Evolutionary conservation across 2,888 invertebrate species (phyloP).

Genomic region (Scaptomyza parva): DNA sequence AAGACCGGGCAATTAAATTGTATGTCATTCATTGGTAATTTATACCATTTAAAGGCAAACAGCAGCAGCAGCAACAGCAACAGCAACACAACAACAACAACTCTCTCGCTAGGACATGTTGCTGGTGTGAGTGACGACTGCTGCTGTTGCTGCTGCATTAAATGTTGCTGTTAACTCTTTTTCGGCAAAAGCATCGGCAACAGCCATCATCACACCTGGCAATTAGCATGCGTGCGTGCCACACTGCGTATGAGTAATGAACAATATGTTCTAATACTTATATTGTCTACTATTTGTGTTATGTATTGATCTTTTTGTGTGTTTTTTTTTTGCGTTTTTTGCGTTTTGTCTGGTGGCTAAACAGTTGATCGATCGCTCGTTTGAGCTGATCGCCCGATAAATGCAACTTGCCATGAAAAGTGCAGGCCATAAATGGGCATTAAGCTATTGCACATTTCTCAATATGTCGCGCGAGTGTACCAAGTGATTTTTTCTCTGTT

Average conservation of each 20-base stretch:
- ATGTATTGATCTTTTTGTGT: neutral
- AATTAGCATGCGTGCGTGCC: conserved; percentile 64
- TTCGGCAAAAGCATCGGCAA: conserved; percentile 29
- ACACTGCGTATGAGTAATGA: conserved; percentile 58
- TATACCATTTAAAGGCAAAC: conserved; percentile 83
- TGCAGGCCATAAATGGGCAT: conserved; percentile 83
- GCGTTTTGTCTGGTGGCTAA: conserved; percentile 48
- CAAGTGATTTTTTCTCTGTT: conserved; percentile 72
- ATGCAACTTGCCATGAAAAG: conserved; percentile 84
- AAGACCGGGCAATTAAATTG: conserved; percentile 83
- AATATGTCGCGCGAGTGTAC: conserved; percentile 83
- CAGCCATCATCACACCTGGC: conserved; percentile 51
- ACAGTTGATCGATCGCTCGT: conserved; percentile 65
- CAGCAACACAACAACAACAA: conserved; percentile 27
- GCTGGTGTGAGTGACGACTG: conserved; percentile 18
- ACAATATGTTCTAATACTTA: conserved; percentile 30
- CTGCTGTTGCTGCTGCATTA: neutral
- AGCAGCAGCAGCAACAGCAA: conserved; percentile 31
- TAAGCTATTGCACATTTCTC: conserved; percentile 85
- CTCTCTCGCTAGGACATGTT: conserved; percentile 45
- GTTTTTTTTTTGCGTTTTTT: neutral
- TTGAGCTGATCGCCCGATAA: conserved; percentile 80
- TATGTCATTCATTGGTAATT: conserved; percentile 85
- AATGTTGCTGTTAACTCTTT: conserved; percentile 6
- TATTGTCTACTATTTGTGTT: neutral